Conservation (phyloP, 2,797 vertebrate species). For the Pterois miles region DNA sequence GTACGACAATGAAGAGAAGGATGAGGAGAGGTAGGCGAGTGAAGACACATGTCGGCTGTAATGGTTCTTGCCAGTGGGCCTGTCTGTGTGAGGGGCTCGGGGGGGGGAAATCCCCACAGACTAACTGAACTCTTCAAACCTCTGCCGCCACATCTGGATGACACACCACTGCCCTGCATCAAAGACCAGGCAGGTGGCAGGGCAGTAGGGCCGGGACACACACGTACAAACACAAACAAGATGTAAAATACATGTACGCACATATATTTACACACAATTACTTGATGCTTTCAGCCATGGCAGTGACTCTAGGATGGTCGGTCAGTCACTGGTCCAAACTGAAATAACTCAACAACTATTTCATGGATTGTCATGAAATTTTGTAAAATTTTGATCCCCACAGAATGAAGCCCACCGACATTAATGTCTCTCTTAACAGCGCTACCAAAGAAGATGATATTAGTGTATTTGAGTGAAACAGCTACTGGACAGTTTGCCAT, state of each 20-base stretch:
- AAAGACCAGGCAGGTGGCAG: slow-evolving; percentile 62
- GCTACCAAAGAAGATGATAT: neutral
- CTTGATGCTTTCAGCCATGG: too few species aligned
- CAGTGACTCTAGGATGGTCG: neutral
- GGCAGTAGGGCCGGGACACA: slow-evolving; percentile 2
- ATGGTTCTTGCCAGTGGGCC: slow-evolving; percentile 19
- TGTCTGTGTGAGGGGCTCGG: slow-evolving; percentile 41
- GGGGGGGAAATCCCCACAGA: slow-evolving; percentile 50
- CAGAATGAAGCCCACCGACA: neutral
- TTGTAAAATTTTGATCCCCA: neutral
- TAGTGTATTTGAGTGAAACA: neutral
- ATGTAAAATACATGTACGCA: neutral
- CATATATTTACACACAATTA: neutral
- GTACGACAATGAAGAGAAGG: neutral
- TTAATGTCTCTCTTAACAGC: neutral
- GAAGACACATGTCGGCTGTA: slow-evolving; percentile 13
- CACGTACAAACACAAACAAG: neutral
- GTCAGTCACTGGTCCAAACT: neutral
- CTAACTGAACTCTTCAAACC: slow-evolving; percentile 66
- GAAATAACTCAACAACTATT: neutral
- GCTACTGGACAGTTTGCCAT: neutral
- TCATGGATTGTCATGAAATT: neutral
- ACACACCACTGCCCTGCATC: slow-evolving; percentile 57
- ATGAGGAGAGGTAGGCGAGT: neutral
- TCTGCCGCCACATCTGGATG: slow-evolving; percentile 71